Base-by-base conservation (phyloP, 2,888 invertebrate species). In the Dryadula phaetusa region DNA sequence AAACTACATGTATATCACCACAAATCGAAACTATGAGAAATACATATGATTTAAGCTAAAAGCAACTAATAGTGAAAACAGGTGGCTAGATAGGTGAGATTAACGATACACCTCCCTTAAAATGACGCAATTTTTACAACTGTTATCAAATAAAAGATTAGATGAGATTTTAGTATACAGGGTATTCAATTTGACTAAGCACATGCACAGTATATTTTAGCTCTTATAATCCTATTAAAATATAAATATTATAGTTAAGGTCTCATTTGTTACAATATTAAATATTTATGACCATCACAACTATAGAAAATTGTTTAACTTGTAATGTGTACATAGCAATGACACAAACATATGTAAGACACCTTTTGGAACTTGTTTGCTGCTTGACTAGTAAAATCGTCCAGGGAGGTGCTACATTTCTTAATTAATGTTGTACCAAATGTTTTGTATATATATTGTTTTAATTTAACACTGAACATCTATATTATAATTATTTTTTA, bases 391-490 rank as follows among this genome's bases (percentile, higher is more conserved):
- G 69, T 69, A 61, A 61, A 62, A 66, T 71, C 71, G 72, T 72
- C 71, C 74, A 72, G 69, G 70, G 71, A 75, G 75, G 74, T 75
- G 73, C 74, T 76, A 75, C 71, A 69, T 68, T 66, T 62, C 44
- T 69, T 69, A 66, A 71, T 54, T 64, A 64, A 63, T 60, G 63
- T 62, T 54, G 63, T 70, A 67, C 47, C 61, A 46, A 64, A 22
- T 44, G 40, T 20, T 64, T 53, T 54, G 40, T 42, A 46, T 44
- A 34, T 53, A 37, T 28, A 42, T 62, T 58, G 58, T 63, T 52
- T 67, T 63, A 52, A 63, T 54, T 54, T 20, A 54, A 54, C 12
- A 14, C 22, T 46, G 18, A 46, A 46, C 46, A 22, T n/a, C n/a
- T n/a, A n/a, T n/a, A n/a, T n/a, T n/a, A n/a, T n/a, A n/a, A n/a